Evolutionary conservation across 2,888 invertebrate species (phyloP).

Genomic region (Eutolmus rufibarbis): DNA sequence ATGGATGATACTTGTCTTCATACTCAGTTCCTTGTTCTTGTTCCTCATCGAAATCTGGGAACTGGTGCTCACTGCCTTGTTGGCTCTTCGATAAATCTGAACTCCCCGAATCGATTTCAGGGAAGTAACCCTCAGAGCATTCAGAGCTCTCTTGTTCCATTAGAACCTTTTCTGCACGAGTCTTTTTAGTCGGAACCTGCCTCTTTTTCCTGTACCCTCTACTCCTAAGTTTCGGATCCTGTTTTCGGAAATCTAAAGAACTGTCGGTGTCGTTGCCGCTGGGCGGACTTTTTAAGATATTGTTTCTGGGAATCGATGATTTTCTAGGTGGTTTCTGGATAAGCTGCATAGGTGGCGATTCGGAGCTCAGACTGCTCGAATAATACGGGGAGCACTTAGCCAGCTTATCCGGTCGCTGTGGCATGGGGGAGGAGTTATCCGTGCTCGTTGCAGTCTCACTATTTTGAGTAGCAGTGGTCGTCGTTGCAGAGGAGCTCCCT

Average conservation of each 20-base stretch:
- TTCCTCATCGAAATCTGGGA: slow-evolving; percentile 63
- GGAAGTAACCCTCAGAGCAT: slow-evolving; percentile 74
- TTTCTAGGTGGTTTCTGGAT: slow-evolving; percentile 72
- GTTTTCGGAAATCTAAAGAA: slow-evolving; percentile 69
- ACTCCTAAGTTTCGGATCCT: slow-evolving; percentile 73
- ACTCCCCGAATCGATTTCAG: slow-evolving; percentile 70
- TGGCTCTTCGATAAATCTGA: slow-evolving; percentile 69
- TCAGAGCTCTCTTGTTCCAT: slow-evolving; percentile 69
- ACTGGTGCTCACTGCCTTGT: slow-evolving; percentile 52
- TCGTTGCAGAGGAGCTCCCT: slow-evolving; percentile 62
- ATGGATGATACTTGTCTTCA: slow-evolving; percentile 66
- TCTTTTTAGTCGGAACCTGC: slow-evolving; percentile 64
- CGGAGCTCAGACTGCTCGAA: slow-evolving; percentile 77
- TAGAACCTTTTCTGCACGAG: slow-evolving; percentile 56
- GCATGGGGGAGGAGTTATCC: slow-evolving; percentile 60
- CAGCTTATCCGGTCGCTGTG: slow-evolving; percentile 64
- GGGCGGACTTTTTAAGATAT: slow-evolving; percentile 73
- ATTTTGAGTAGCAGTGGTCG: slow-evolving; percentile 65
- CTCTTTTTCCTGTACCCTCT: slow-evolving; percentile 74
- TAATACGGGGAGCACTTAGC: slow-evolving; percentile 78
- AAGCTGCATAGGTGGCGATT: slow-evolving; percentile 72
- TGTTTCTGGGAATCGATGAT: slow-evolving; percentile 68
- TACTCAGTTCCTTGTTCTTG: slow-evolving; percentile 64
- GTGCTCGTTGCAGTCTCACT: slow-evolving; percentile 65
- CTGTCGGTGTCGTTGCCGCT: slow-evolving; percentile 80